Percentiles rank a stretch among this genome's conserved stretches.
These are phyloP conservation scores for Littorina saxatilis DNA, from an alignment of 1,140 invertebrate genomes.

Conservation along the genomic window DNA sequence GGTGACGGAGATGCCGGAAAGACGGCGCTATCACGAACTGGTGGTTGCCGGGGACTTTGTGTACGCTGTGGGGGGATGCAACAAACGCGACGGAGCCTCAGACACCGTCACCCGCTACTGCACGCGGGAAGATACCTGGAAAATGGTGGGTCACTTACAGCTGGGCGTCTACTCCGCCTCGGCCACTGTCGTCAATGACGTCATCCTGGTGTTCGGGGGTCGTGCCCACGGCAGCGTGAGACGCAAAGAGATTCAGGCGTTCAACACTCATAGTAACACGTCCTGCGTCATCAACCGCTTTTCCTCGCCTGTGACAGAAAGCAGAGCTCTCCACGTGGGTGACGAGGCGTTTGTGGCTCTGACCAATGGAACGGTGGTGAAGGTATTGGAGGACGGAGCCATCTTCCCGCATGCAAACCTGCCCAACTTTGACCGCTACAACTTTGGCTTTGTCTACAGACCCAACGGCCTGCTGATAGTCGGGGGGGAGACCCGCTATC, in stretches of 20 bases:
- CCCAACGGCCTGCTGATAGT: conserved; percentile 48
- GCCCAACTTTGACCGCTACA: conserved; percentile 56
- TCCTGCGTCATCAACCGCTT: conserved; percentile 48
- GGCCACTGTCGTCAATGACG: conserved; percentile 47
- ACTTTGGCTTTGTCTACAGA: conserved; percentile 52
- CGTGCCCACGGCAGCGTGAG: conserved; percentile 46
- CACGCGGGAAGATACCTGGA: conserved; percentile 46
- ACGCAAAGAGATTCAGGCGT: conserved; percentile 52
- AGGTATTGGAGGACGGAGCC: conserved; percentile 46
- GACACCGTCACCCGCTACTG: conserved; percentile 50
- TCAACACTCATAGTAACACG: conserved; percentile 47
- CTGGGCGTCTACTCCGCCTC: conserved; percentile 58
- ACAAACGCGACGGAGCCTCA: conserved; percentile 51
- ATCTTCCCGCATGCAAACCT: conserved; percentile 45
- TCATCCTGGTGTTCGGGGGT: conserved; percentile 60
- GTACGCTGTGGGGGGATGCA: conserved; percentile 60
- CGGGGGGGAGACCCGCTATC: conserved; percentile 56
- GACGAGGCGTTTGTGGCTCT: conserved; percentile 49
- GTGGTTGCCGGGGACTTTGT: conserved; percentile 48
- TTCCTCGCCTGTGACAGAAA: conserved; percentile 48
- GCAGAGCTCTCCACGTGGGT: conserved; percentile 45
- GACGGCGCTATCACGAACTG: conserved; percentile 57
- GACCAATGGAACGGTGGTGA: conserved; percentile 55
- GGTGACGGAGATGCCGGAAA: conserved; percentile 52
- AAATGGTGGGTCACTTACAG: conserved; percentile 46